Evolutionary conservation across 2,113 vertebrate genomes (phyloP), one percentile per base, ranked within the genome.

Genomic region (Eptatretus burgeri): DNA sequence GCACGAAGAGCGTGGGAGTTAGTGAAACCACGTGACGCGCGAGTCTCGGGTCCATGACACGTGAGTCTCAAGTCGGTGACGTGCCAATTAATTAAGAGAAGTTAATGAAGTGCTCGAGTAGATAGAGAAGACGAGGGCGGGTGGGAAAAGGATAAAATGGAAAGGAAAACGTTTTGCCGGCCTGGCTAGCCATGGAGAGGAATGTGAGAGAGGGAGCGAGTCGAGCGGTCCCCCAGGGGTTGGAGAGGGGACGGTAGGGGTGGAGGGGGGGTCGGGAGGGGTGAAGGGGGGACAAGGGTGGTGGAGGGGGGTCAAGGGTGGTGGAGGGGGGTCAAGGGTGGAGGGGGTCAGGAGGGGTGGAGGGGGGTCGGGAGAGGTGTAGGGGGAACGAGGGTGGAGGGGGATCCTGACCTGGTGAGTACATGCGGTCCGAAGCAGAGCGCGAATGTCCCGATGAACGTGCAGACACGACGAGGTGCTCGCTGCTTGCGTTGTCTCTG

Each of bases 381-480:
- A 17, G 2, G 52, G 52, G 7, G 52, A 17, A 9, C 52, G 18
- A 56, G 4, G 14, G 14, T 14, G 5, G 14, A 11, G n/a, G 56
- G n/a, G 56, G 56, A 64, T 65, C 71, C 76, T 74, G 72, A 81
- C 78, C 78, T 77, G 66, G 80, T 82, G 66, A 80, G 76, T 53
- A 77, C 76, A 51, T 78, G 78, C 17, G 77, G 80, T 66, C 78
- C 77, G 68, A 82, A 82, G 74, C 76, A 80, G 68, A 80, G 51
- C 66, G 81, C 66, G 65, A 81, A 82, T 1, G 82, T 78, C 13
- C 78, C 78, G 50, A 78, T 82, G 72, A 80, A 82, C 75, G 80
- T 68, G 72, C 76, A 73, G 53, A 79, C 80, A 70, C 81, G 81
- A 69, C 80, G 79, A 10, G 77, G 75, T 19, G 77, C 79, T 1